Evolutionary conservation across 2,797 vertebrate species (phyloP).

Genomic region (Cercopithecus mitis): DNA sequence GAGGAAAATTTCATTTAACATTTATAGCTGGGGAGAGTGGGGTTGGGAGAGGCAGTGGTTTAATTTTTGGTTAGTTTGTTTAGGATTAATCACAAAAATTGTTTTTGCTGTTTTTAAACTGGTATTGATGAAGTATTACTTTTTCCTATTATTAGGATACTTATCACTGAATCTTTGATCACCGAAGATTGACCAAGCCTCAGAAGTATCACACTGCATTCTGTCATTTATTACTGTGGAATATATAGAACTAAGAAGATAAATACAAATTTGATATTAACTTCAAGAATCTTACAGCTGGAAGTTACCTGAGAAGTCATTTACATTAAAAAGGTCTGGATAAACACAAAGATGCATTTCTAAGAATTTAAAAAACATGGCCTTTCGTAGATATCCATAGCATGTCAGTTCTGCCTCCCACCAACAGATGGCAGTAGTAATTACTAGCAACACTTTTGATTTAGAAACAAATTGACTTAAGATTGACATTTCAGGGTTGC

Average conservation of each 20-base stretch:
- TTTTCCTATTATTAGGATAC: background rate
- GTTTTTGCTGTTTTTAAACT: background rate
- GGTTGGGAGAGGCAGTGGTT: background rate
- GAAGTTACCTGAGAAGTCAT: background rate
- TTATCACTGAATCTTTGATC: background rate
- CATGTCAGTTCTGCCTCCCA: background rate
- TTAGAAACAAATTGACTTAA: background rate
- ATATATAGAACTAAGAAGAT: background rate
- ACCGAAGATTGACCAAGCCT: background rate
- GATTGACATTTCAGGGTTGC: conserved; percentile 4
- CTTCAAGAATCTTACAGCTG: background rate
- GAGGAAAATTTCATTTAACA: conserved; percentile 47
- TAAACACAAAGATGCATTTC: background rate
- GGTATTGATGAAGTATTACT: background rate
- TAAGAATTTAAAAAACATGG: background rate
- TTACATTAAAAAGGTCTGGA: background rate
- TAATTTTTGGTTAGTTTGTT: conserved; percentile 2
- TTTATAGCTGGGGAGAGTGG: background rate
- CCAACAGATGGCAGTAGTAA: conserved; percentile 60
- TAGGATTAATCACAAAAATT: background rate
- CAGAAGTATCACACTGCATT: background rate
- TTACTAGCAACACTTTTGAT: background rate
- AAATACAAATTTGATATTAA: background rate
- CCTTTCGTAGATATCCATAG: accelerated
- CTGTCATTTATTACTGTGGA: background rate